Percentiles rank a stretch among this genome's conserved stretches.
Evolutionary conservation across 2,797 vertebrate species (phyloP).

Genomic region (Onychomys arenicola): DNA sequence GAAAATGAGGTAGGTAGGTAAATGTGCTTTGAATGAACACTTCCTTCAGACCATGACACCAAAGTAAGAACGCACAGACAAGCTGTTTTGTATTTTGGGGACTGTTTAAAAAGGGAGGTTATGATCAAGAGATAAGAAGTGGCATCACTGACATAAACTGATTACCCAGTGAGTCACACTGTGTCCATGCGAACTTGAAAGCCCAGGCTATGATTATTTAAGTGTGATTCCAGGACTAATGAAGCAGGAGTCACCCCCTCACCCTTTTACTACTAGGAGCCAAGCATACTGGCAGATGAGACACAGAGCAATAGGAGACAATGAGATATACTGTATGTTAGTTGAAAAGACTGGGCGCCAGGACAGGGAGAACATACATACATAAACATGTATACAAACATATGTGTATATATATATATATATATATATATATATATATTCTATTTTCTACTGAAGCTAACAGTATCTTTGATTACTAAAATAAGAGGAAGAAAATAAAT

Average conservation of each 20-base stretch:
- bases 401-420: neutral
- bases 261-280: neutral
- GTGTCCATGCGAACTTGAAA: conserved; percentile 57
- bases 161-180: conserved; percentile 68
- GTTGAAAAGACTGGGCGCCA: conserved; percentile 52
- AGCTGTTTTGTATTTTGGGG: conserved; percentile 52
- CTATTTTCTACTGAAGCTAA: conserved; percentile 67
- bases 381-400: neutral
- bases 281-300: conserved; percentile 50
- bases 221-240: conserved; percentile 74
- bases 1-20: conserved; percentile 7
- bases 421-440: neutral
- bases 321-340: conserved; percentile 68
- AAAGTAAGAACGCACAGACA: conserved; percentile 50
- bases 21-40: neutral
- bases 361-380: no score
- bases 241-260: conserved; percentile 54
- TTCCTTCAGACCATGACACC: conserved; percentile 38
- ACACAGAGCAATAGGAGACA: conserved; percentile 64
- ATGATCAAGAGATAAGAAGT: conserved; percentile 66
- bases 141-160: conserved; percentile 63
- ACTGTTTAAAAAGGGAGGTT: neutral
- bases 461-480: conserved; percentile 78
- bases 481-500: conserved; percentile 81
- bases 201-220: conserved; percentile 66